Conservation (phyloP, 2,888 invertebrate genomes). For the Calameuta idolon region DNA sequence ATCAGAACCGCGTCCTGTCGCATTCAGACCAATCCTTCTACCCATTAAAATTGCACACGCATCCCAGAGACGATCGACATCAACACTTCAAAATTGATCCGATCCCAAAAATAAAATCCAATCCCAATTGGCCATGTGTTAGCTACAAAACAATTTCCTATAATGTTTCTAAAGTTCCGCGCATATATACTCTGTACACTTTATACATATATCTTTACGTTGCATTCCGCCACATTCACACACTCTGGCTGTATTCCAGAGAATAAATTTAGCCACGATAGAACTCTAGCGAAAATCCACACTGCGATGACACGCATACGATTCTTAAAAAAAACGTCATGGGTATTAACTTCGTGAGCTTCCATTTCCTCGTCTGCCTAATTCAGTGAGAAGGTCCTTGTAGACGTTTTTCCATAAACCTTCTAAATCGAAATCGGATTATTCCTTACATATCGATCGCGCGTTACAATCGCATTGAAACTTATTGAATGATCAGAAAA, state of each 20-base stretch:
- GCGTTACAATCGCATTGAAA: not conserved
- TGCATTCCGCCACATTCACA: not conserved
- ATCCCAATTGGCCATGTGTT: not conserved
- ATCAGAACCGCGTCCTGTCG: not conserved
- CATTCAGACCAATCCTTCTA: not conserved
- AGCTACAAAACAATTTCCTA: not conserved
- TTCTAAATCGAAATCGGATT: not conserved
- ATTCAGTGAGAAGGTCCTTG: not conserved
- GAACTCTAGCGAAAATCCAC: not conserved
- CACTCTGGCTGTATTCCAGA: constrained; percentile 3
- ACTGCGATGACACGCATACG: not conserved
- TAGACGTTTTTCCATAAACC: not conserved
- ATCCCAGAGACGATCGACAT: too few relatives aligned
- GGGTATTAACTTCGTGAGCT: not conserved
- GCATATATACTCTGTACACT: not conserved
- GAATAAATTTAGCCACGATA: constrained; percentile 5
- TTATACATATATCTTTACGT: not conserved
- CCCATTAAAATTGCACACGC: too few relatives aligned
- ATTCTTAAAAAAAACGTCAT: not conserved
- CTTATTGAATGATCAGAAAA: not conserved
- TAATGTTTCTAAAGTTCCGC: not conserved
- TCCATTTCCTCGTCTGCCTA: not conserved
- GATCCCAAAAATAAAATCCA: too few relatives aligned
- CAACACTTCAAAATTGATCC: too few relatives aligned
- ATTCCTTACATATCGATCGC: not conserved